Evolutionary conservation across 2,888 invertebrate genomes (phyloP).

Genomic region (Caenorhabditis sulstoni): DNA sequence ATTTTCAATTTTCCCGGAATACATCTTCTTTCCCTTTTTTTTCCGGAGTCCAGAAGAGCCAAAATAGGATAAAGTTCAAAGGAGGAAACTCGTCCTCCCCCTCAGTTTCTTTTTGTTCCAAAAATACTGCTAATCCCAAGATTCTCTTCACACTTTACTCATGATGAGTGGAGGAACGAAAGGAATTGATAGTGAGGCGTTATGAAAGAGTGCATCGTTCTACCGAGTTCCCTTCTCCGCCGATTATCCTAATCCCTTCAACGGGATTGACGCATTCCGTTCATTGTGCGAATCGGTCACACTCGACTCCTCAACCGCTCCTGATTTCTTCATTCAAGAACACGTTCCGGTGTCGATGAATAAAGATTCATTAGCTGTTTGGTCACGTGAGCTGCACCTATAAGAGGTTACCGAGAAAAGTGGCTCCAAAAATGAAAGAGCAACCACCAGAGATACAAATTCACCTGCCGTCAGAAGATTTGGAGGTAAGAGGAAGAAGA

Average conservation of each 20-base stretch:
- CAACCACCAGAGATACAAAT: slow-evolving; percentile 30
- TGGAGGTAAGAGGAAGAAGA: slow-evolving; percentile 26
- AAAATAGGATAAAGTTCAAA: slow-evolving; percentile 30
- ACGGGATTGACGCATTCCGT: not conserved
- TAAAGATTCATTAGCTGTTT: slow-evolving; percentile 2
- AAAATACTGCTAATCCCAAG: not conserved
- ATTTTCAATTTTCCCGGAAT: slow-evolving; percentile 32
- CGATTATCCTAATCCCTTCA: slow-evolving; percentile 31
- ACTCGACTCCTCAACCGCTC: not conserved
- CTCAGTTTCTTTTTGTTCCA: slow-evolving; percentile 14
- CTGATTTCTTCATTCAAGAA: slow-evolving; percentile 4
- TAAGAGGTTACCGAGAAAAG: slow-evolving; percentile 5
- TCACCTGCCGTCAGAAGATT: slow-evolving; percentile 33
- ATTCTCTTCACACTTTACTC: slow-evolving; percentile 7
- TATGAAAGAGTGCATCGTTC: slow-evolving; percentile 22
- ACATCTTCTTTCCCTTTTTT: slow-evolving; percentile 6
- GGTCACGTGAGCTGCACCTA: not conserved
- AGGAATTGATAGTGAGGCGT: not conserved
- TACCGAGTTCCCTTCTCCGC: slow-evolving; percentile 3
- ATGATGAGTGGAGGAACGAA: not conserved
- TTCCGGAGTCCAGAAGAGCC: slow-evolving; percentile 5
- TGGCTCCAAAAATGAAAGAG: slow-evolving; percentile 13
- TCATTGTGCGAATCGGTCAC: slow-evolving; percentile 9
- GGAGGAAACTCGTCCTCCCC: slow-evolving; percentile 17
- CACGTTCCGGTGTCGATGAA: slow-evolving; percentile 9